phyloP scores from a whole-genome alignment of 2,888 invertebrate species.

The Eretmocerus hayati region DNA sequence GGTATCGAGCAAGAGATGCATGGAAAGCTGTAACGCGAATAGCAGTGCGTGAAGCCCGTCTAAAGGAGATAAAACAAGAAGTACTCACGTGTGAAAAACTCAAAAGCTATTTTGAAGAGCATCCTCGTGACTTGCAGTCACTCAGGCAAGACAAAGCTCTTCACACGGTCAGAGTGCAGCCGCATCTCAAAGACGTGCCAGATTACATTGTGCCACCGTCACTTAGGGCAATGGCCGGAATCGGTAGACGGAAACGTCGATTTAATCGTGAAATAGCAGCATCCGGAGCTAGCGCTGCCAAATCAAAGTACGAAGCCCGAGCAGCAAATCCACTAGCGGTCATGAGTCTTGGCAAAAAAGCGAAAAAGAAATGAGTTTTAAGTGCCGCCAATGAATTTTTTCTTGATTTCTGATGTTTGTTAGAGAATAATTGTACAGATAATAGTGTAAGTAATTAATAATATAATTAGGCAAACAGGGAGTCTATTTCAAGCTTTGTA shows the following conservation, averaged over 20 bases:
- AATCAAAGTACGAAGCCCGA: slow-evolving; percentile 38
- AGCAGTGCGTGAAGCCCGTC: slow-evolving; percentile 86
- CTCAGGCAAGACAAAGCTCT: slow-evolving; percentile 79
- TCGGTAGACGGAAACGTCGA: slow-evolving; percentile 40
- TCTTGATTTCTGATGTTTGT: background rate
- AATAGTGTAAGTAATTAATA: no score
- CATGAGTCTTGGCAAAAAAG: slow-evolving; percentile 33
- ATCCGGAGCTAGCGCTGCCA: slow-evolving; percentile 33
- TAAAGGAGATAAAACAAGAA: slow-evolving; percentile 93
- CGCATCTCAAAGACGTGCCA: slow-evolving; percentile 84
- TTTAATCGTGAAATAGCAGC: slow-evolving; percentile 35
- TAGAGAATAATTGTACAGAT: no score
- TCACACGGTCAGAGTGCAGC: slow-evolving; percentile 75
- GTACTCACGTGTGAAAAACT: slow-evolving; percentile 86
- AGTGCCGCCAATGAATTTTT: background rate
- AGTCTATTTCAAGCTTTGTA: no score
- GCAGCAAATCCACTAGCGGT: slow-evolving; percentile 40
- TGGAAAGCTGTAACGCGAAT: slow-evolving; percentile 90
- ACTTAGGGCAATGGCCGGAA: slow-evolving; percentile 59
- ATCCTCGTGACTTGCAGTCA: slow-evolving; percentile 79
- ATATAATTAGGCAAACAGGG: no score
- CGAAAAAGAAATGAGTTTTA: slow-evolving; percentile 21
- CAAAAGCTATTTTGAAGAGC: slow-evolving; percentile 88
- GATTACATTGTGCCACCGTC: slow-evolving; percentile 83
- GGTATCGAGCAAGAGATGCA: slow-evolving; percentile 88